phyloP scores from a whole-genome alignment of 1,140 invertebrate species.

The Ceratoteleas bidentatus region DNA sequence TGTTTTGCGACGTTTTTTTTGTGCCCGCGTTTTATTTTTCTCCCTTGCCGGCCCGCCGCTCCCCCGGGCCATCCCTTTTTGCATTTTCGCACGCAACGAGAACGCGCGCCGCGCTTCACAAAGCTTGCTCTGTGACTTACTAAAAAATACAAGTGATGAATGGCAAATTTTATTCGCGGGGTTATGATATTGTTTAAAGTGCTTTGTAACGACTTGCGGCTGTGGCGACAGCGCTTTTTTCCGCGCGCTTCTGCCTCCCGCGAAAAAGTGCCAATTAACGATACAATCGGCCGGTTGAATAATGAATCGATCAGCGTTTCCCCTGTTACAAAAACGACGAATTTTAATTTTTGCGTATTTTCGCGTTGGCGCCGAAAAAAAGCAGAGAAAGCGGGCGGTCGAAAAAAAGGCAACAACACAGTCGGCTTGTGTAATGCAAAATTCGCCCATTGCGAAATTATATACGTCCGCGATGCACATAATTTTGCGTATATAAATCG shows the following conservation, averaged over 20 bases:
- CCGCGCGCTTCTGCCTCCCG: slow-evolving; percentile 14
- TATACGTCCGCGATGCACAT: slow-evolving; percentile 33
- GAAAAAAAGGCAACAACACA: slow-evolving; percentile 8
- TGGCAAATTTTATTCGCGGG: slow-evolving; percentile 54
- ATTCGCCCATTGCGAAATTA: slow-evolving; percentile 16
- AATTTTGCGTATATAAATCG: slow-evolving; percentile 49
- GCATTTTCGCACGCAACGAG: slow-evolving; percentile 34
- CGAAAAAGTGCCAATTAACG: slow-evolving; percentile 48
- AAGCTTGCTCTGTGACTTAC: slow-evolving; percentile 44
- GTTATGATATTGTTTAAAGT: slow-evolving; percentile 57
- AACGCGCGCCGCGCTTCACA: slow-evolving; percentile 51
- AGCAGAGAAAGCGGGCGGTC: slow-evolving; percentile 2
- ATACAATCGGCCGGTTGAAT: slow-evolving; percentile 35
- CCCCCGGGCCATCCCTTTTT: slow-evolving; percentile 11
- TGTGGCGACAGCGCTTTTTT: slow-evolving; percentile 24
- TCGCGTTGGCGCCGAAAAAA: slow-evolving; percentile 7
- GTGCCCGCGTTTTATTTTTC: slow-evolving; percentile 35
- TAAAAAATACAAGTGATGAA: slow-evolving; percentile 59
- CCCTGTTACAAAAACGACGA: slow-evolving; percentile 21
- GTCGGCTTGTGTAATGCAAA: slow-evolving; percentile 9
- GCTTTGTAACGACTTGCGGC: slow-evolving; percentile 53
- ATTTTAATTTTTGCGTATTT: slow-evolving; percentile 37
- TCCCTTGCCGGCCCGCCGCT: too few species aligned
- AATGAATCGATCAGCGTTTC: slow-evolving; percentile 37
- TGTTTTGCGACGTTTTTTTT: slow-evolving; percentile 52